Conservation (phyloP, 2,888 invertebrate species). For the Nyleta sp. region DNA sequence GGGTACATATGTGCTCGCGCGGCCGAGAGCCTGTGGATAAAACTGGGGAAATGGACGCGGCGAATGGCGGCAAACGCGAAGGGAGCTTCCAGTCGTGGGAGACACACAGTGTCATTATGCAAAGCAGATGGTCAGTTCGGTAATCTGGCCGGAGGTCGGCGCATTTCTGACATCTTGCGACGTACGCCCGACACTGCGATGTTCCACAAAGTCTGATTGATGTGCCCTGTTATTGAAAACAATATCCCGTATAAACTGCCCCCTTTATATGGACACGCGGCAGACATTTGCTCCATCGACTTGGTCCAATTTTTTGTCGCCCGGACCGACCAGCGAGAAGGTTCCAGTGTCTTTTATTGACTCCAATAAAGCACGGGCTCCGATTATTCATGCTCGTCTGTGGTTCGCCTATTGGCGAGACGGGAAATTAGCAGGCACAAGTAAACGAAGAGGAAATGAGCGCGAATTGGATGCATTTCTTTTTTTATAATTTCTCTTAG, state of each 20-base stretch:
- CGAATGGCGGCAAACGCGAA: conserved; percentile 41
- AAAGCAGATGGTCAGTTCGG: conserved; percentile 81
- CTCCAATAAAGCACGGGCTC: no score
- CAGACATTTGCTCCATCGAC: conserved; percentile 41
- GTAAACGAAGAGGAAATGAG: conserved; percentile 13
- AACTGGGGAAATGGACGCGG: conserved; percentile 40
- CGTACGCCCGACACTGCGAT: conserved; percentile 20
- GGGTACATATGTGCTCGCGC: conserved; percentile 42
- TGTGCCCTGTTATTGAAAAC: conserved; percentile 81
- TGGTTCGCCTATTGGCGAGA: background rate
- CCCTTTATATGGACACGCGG: conserved; percentile 54
- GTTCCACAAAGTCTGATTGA: conserved; percentile 79
- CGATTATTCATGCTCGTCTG: conserved; percentile 11
- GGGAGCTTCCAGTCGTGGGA: conserved; percentile 32
- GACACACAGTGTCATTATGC: conserved; percentile 78
- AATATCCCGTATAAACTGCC: conserved; percentile 76
- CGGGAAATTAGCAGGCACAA: no score
- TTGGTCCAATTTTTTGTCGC: conserved; percentile 41
- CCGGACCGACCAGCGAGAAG: no score
- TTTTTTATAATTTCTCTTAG: conserved; percentile 18
- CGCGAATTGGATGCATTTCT: conserved; percentile 19
- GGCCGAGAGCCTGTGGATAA: conserved; percentile 30
- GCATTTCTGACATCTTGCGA: conserved; percentile 79
- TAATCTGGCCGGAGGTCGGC: conserved; percentile 77
- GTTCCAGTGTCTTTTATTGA: conserved; percentile 40